A percentile compares a stretch with the other conserved stretches of the same genome.
Evolutionary conservation across 2,888 invertebrate species (phyloP).

Genomic region (Machimus rusticus): DNA sequence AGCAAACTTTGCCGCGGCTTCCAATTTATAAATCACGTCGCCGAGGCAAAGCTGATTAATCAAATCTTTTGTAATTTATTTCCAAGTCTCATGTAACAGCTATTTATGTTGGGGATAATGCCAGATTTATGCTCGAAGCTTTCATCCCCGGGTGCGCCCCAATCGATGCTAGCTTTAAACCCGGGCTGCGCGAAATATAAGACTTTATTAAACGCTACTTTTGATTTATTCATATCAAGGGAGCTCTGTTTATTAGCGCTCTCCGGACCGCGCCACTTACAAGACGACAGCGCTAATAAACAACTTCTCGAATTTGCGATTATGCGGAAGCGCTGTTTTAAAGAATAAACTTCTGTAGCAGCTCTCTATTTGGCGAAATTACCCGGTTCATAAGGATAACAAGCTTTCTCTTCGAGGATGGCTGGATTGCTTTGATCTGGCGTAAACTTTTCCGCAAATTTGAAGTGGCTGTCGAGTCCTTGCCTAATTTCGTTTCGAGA

Average conservation of each 20-base stretch:
- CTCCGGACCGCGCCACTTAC: background rate
- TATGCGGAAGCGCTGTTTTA: background rate
- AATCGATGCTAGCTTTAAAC: slow-evolving; percentile 39
- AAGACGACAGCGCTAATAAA: background rate
- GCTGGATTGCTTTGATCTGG: background rate
- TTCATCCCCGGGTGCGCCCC: slow-evolving; percentile 26
- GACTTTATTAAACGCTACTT: slow-evolving; percentile 19
- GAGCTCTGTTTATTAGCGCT: background rate
- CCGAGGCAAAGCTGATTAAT: slow-evolving; percentile 46
- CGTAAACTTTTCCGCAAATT: background rate
- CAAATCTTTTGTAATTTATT: slow-evolving; percentile 47
- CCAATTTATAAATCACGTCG: background rate
- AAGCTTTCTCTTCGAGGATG: background rate
- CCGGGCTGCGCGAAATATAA: background rate
- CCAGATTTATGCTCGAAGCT: slow-evolving; percentile 31
- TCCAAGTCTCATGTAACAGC: slow-evolving; percentile 51
- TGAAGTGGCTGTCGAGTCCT: background rate
- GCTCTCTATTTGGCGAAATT: background rate
- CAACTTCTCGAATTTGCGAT: background rate
- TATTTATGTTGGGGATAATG: slow-evolving; percentile 50
- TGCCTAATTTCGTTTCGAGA: background rate
- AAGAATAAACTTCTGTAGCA: background rate
- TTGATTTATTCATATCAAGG: background rate
- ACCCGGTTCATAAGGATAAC: background rate
- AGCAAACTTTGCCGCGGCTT: slow-evolving; percentile 22